These are phyloP conservation scores for Rambutsinella grinnellia DNA, from an alignment of 2,888 invertebrate genomes.

Conservation along the genomic window DNA sequence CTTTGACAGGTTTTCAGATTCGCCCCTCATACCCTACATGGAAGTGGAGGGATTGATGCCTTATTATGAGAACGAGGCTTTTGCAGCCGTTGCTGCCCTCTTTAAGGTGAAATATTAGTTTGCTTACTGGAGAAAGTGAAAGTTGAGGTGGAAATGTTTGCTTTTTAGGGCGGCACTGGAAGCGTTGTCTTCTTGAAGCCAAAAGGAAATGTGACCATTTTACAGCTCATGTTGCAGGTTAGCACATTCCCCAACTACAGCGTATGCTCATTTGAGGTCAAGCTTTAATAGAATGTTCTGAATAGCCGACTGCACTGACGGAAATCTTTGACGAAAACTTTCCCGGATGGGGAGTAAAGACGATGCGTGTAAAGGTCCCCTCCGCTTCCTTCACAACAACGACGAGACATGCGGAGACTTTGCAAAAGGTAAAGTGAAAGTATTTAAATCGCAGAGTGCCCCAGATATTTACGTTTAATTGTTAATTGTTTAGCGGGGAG, in stretches of 20 bases:
- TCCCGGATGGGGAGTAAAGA: conserved; percentile 60
- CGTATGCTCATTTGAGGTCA: too few species aligned
- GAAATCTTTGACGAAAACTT: conserved; percentile 62
- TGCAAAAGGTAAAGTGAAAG: conserved; percentile 43
- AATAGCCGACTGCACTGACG: conserved; percentile 55
- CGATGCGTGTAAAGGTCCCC: conserved; percentile 56
- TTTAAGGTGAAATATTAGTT: conserved; percentile 52
- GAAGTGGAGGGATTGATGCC: conserved; percentile 60
- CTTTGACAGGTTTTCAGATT: conserved; percentile 52
- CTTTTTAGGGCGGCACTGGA: conserved; percentile 56
- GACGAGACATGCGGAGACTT: conserved; percentile 56
- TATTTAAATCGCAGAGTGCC: neutral
- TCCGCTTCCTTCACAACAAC: conserved; percentile 52
- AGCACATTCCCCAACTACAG: too few species aligned
- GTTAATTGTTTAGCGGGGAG: conserved; percentile 42
- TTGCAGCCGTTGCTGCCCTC: conserved; percentile 56
- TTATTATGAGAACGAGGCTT: conserved; percentile 61
- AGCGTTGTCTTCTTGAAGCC: conserved; percentile 60
- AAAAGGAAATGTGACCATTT: conserved; percentile 56
- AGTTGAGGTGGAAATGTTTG: too few species aligned
- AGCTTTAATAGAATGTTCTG: too few species aligned
- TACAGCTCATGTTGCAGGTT: conserved; percentile 60
- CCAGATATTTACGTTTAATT: conserved; percentile 2
- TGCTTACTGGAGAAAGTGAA: too few species aligned
- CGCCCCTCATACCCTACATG: conserved; percentile 52